Conservation (phyloP, 2,113 vertebrate species). For the Xiphorhynchus elegans region DNA sequence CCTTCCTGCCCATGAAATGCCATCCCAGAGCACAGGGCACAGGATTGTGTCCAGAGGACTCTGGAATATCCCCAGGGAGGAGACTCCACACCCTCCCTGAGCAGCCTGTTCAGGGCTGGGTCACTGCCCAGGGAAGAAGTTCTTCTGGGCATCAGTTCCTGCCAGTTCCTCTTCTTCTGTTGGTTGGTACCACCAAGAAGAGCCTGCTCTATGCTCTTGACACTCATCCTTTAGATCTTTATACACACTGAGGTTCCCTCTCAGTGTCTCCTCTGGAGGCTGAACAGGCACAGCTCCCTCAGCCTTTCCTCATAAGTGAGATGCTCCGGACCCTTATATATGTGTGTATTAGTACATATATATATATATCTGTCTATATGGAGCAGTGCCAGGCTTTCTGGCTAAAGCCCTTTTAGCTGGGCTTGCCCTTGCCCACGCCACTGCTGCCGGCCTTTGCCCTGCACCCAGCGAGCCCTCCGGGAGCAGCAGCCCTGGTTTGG, state of each 20-base stretch:
- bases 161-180: not conserved
- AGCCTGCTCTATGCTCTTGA: not conserved
- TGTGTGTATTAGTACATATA: not conserved
- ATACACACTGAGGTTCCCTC: not conserved
- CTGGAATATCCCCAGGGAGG: not conserved
- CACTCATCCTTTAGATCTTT: not conserved
- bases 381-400: not conserved
- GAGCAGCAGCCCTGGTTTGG: not conserved
- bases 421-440: fast-evolving
- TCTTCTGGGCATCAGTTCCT: not conserved
- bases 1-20: not conserved
- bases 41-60: not conserved
- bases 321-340: not conserved
- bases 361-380: not conserved
- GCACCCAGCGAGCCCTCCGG: not conserved
- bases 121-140: not conserved
- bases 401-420: not conserved
- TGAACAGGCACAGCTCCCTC: not conserved
- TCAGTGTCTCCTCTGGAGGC: not conserved
- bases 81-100: not conserved
- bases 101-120: not conserved
- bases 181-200: not conserved
- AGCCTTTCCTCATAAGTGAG: not conserved
- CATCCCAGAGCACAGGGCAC: not conserved
- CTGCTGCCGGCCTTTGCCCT: not conserved